phyloP scores from a whole-genome alignment of 2,888 invertebrate species.

The Nesidiocoris tenuis region DNA sequence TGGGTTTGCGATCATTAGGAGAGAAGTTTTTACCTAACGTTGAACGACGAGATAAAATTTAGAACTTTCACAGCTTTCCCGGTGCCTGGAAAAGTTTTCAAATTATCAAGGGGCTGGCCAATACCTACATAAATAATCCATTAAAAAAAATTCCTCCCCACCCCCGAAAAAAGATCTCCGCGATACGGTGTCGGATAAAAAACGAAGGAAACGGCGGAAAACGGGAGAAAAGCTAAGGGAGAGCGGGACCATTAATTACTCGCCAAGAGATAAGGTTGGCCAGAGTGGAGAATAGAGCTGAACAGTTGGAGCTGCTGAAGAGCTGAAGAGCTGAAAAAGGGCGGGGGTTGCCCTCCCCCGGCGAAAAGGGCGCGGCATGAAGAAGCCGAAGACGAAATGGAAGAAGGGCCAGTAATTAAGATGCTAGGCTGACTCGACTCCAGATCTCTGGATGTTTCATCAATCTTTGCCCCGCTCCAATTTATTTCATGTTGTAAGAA shows the following conservation, averaged over 20 bases:
- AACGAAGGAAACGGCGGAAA: slow-evolving; percentile 8
- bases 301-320: not conserved
- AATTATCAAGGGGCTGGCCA: not conserved
- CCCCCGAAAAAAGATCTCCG: not conserved
- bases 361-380: not conserved
- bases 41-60: not conserved
- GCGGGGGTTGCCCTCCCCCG: no score
- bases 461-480: not conserved
- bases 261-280: slow-evolving; percentile 11
- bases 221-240: slow-evolving; percentile 8
- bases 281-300: not conserved
- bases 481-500: not conserved
- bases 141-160: slow-evolving; percentile 11
- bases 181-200: not conserved
- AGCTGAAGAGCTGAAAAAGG: not conserved
- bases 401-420: not conserved
- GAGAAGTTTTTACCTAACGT: not conserved
- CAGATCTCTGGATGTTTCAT: not conserved
- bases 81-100: slow-evolving; percentile 4
- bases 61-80: not conserved
- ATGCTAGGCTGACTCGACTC: not conserved
- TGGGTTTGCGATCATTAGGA: not conserved
- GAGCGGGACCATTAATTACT: slow-evolving; percentile 28
- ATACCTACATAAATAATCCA: slow-evolving; percentile 28
- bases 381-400: not conserved